Base-by-base conservation (phyloP, 2,888 invertebrate genomes). In the Lagria hirta region DNA sequence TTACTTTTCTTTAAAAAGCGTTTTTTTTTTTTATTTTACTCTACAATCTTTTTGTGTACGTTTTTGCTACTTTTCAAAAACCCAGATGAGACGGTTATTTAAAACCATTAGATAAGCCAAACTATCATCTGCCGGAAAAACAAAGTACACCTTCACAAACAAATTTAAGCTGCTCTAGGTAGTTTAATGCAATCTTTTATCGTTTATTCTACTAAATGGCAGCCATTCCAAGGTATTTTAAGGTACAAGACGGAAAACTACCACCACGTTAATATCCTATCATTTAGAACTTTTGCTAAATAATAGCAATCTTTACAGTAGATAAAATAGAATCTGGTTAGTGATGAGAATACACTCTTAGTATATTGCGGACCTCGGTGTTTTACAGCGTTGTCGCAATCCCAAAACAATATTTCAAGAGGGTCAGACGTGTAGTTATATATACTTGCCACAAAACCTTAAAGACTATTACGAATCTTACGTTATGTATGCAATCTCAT, bases 101-200 rank as follows among this genome's bases (percentile, higher is more conserved):
- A 48, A 53, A 51, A 51, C 35, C 49, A 47, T 36, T 44, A 51
- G 53, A 53, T 53, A 53, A 53, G 53, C 49, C 43, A 47, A 53
- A 35, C 43, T 20, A 22, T 34, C 27, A 42, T 52, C 46, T 46
- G 42, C 20, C 49, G 45, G n/a, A n/a, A n/a, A n/a, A n/a, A n/a
- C n/a, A n/a, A n/a, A n/a, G n/a, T n/a, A n/a, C n/a, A n/a, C n/a
- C n/a, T n/a, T n/a, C n/a, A n/a, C n/a, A n/a, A n/a, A n/a, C n/a
- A n/a, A n/a, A n/a, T n/a, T n/a, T n/a, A n/a, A n/a, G n/a, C n/a
- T n/a, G n/a, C n/a, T n/a, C n/a, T n/a, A n/a, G n/a, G n/a, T n/a
- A n/a, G n/a, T n/a, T n/a, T n/a, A n/a, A n/a, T n/a, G n/a, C n/a
- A n/a, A n/a, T n/a, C n/a, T n/a, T n/a, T n/a, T n/a, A n/a, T n/a